Conservation (phyloP, 2,888 invertebrate species). For the Anorthoa munda region DNA sequence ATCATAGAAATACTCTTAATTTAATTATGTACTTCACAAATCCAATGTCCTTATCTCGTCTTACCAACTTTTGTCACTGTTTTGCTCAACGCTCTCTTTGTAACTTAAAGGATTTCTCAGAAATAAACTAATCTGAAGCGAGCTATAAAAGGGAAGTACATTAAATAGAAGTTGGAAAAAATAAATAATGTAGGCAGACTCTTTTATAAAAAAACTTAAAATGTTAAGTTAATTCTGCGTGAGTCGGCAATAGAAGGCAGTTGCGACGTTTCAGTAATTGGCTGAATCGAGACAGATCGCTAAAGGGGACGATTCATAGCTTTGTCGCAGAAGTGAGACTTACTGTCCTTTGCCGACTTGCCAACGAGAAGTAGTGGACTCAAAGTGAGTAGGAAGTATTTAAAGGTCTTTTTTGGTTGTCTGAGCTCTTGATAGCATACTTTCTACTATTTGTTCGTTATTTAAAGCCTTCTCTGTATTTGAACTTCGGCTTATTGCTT, state of each 20-base stretch:
- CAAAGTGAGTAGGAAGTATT: slow-evolving; percentile 70
- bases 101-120: slow-evolving; percentile 59
- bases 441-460: slow-evolving; percentile 56
- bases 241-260: slow-evolving; percentile 57
- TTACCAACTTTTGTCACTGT: slow-evolving; percentile 54
- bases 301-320: slow-evolving; percentile 79
- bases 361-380: slow-evolving; percentile 66
- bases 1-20: slow-evolving; percentile 45
- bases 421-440: slow-evolving; percentile 58
- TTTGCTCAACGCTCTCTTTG: slow-evolving; percentile 48
- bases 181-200: slow-evolving; percentile 44
- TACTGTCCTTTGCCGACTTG: slow-evolving; percentile 76
- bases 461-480: slow-evolving; percentile 50
- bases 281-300: slow-evolving; percentile 72
- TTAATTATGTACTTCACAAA: slow-evolving; percentile 53
- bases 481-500: slow-evolving; percentile 52
- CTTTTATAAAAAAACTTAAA: slow-evolving; percentile 40
- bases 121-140: slow-evolving; percentile 61
- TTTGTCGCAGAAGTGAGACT: slow-evolving; percentile 84
- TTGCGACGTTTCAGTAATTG: slow-evolving; percentile 76
- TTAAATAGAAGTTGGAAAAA: slow-evolving; percentile 47
- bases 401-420: slow-evolving; percentile 62
- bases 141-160: slow-evolving; percentile 57
- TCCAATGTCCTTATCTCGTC: slow-evolving; percentile 33
- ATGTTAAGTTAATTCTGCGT: slow-evolving; percentile 46